Base-by-base conservation (phyloP, 2,888 invertebrate species). In the Congeria kusceri region DNA sequence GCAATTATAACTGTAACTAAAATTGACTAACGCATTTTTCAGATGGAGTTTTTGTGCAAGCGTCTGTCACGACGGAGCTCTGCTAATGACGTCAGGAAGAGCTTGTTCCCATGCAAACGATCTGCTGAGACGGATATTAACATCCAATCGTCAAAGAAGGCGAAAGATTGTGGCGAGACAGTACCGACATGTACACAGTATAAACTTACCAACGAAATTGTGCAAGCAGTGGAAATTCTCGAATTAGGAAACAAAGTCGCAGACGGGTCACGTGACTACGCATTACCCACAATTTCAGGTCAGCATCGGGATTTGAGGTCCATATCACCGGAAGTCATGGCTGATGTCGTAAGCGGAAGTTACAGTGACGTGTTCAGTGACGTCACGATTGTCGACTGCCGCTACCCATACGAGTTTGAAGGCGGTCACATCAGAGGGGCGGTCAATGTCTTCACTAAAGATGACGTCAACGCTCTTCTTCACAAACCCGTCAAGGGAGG, bases 291-390 rank as follows among this genome's bases (percentile, higher is more conserved):
- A 25, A 77, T 88, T 49, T 57, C 67, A 13, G 86, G 88, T 32
- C 87, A 87, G 49, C 88, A 91, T 58, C 80, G 81, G 29, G 91
- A 92, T 71, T 81, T 92, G 53, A 90, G 90, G 73, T 80, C 84
- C 46, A 90, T 92, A 77, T 82, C 88, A 18, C 71, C 87, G 7
- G 81, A 86, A 0, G 92, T 49, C 4, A 62, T 70, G 71, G 47
- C 71, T 18, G 70, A 70, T 20, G 66, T 77, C 59, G 49, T 77
- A 1, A 61, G 32, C 27, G 77, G 77, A 18, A 28, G 56, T 15
- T 77, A 62, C 57, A 47, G 20, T 47, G 49, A 53, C 53, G 49
- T 66, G 44, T 32, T 62, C 13, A 44, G 59, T 27, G 23, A 56
- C 3, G 65, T 64, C 47, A 76, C 65, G 20, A 69, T 69, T 49